Base-by-base conservation (phyloP, 2,888 invertebrate genomes). In the Craniophora ligustri region DNA sequence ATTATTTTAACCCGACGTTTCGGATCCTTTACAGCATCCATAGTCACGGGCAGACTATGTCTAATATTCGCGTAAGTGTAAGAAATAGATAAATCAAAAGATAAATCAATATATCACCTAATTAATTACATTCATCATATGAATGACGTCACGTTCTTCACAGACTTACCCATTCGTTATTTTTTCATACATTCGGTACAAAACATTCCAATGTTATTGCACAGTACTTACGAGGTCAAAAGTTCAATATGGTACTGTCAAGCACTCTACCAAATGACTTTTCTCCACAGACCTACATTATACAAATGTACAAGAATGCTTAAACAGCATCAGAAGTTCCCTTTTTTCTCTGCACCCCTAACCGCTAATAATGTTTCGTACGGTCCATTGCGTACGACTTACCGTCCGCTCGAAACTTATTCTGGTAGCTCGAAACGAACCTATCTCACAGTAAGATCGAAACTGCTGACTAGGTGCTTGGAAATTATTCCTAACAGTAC, bases 341-440 rank as follows among this genome's bases (percentile, higher is more conserved):
- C 64, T 48, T 67, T 77, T 75, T 75, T 64, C 57, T 56, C 26
- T 60, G 55, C 49, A 46, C 55, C 79, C 78, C 72, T 71, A 72
- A 76, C 76, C 79, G 70, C 81, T 76, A 79, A 78, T 79, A 78
- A 74, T 66, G 71, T 64, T 46, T 45, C 28, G 58, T 44, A 42
- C 56, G 70, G 73, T 67, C 66, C 79, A 79, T 78, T 78, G 75
- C 69, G 59, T 62, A 47, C 54, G 64, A 63, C 67, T 77, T 66
- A 67, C 56, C 51, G 59, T 49, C 36, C 50, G 42, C 15, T 21
- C 26, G 34, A 47, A 46, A 56, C 73, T 46, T 78, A 79, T 73
- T 77, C 76, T 47, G 75, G 39, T 13, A 50, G 30, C 21, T 44
- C 5, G 18, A n/a, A n/a, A n/a, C n/a, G n/a, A 10, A 34, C 46